Conservation (phyloP, 2,113 vertebrate genomes). For the Chloropsis hardwickii region DNA sequence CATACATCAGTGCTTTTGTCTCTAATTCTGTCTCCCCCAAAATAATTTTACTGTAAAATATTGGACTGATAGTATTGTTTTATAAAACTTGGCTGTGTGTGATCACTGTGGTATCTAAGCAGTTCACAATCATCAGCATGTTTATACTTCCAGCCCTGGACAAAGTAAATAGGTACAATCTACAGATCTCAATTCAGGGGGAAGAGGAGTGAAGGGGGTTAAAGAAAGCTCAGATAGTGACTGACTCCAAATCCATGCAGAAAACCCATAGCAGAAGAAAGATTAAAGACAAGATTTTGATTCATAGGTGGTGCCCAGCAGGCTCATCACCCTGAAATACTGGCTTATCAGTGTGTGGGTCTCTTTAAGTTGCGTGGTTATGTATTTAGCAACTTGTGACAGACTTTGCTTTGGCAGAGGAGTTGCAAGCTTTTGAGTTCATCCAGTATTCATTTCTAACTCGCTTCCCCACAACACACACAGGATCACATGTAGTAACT, state of each 20-base stretch:
- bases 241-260: background rate
- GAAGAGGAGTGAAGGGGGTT: background rate
- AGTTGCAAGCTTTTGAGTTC: background rate
- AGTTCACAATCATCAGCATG: background rate
- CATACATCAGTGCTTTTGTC: background rate
- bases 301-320: background rate
- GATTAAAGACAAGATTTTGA: background rate
- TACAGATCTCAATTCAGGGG: background rate
- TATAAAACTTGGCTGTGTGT: background rate
- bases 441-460: background rate
- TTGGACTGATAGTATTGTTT: background rate
- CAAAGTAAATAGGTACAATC: background rate
- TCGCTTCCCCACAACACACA: background rate
- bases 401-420: constrained; percentile 16
- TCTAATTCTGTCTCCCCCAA: background rate
- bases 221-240: background rate
- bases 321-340: background rate
- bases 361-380: background rate
- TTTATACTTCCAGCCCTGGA: background rate
- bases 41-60: background rate
- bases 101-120: background rate
- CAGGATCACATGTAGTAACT: background rate
- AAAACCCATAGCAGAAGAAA: background rate
- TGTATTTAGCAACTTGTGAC: constrained; percentile 24
- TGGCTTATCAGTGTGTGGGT: background rate